Evolutionary conservation across 2,797 vertebrate genomes (phyloP), one percentile per base, ranked within the genome.

Genomic region (Australoheros facetus): DNA sequence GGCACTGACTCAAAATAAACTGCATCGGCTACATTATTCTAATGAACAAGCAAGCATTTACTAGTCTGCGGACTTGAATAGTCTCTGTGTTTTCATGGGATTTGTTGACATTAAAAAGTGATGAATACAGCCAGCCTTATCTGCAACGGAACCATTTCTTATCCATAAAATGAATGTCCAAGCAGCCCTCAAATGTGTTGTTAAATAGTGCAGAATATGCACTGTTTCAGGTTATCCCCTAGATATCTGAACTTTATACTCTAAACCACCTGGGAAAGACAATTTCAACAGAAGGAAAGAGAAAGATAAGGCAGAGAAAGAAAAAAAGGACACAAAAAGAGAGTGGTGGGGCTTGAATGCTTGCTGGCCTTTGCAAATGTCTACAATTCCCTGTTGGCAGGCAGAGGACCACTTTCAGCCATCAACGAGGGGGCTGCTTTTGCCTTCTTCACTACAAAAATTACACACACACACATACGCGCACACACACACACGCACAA

Each of bases 391-490:
- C 98, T 99, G 97, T 97, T 96, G 97, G 97, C 97, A 96, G 94
- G 97, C 97, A 99, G 97, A 98, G 97, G 97, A 98, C 97, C 97
- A 97, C 96, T 97, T 97, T 98, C 97, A 98, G 97, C 96, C 98
- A 97, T 98, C 98, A 97, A 97, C 97, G 97, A 98, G 96, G 94
- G 94, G 97, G 96, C 97, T 98, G 97, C 97, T 97, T 97, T 97
- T 98, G 97, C 97, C 97, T 99, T 98, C 98, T 99, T 97, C 97
- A 98, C 98, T 99, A 99, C 95, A 98, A 99, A 98, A 99, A 97
- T 97, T 97, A 98, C 97, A 97, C 97, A 97, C 97, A 97, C 97
- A 80, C 81, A 79, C 62, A 85, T 71, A 87, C 85, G 76, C 76
- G 78, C 76, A 85, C 78, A 87, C 78, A 89, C 77, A 88, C 71